Percentiles rank a stretch among this genome's conserved stretches.
phyloP scores from a whole-genome alignment of 2,113 vertebrate genomes.

The Mobula birostris region DNA sequence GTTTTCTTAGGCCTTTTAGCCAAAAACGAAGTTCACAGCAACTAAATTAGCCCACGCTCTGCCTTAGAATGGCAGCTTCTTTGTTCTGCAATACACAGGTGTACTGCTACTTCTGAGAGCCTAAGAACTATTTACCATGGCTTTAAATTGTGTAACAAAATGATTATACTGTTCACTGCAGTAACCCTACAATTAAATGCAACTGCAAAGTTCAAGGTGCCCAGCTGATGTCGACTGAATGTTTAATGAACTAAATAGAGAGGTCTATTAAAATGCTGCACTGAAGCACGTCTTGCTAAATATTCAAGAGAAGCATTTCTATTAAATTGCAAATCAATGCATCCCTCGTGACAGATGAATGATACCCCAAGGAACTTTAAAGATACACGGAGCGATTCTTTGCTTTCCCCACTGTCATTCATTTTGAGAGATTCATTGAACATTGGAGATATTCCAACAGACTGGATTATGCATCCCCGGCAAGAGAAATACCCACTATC shows the following conservation, averaged over 20 bases:
- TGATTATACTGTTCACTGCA: conserved; percentile 27
- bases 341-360: conserved; percentile 3
- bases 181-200: conserved; percentile 20
- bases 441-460: not conserved
- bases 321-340: conserved; percentile 8
- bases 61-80: not conserved
- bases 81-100: conserved; percentile 25
- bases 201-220: conserved; percentile 37
- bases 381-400: not conserved
- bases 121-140: conserved; percentile 32
- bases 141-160: conserved; percentile 38
- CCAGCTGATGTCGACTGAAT: conserved; percentile 25
- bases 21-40: not conserved
- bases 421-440: not conserved
- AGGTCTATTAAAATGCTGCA: conserved; percentile 27
- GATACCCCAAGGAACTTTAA: not conserved
- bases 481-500: not conserved
- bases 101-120: not conserved
- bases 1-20: not conserved
- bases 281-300: conserved; percentile 11
- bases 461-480: not conserved
- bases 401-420: not conserved
- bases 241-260: conserved; percentile 28
- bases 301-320: conserved; percentile 21
- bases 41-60: conserved; percentile 29